phyloP scores from a whole-genome alignment of 1,140 invertebrate genomes.

The Caerostris extrusa region DNA sequence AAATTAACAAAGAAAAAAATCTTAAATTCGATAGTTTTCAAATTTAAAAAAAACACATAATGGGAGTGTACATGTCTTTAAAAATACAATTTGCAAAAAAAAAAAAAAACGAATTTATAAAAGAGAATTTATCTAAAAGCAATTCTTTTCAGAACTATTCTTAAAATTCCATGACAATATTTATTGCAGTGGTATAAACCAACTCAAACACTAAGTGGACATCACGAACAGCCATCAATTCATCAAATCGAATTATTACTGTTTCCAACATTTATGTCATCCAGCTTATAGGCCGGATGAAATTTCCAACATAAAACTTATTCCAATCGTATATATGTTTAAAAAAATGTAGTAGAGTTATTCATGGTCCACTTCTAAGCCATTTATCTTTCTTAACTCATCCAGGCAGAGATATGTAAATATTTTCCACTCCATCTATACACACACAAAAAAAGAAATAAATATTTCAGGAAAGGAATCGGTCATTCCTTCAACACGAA shows the following conservation, averaged over 20 bases:
- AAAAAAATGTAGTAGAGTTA: no score
- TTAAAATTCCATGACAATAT: neutral
- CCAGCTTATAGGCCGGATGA: neutral
- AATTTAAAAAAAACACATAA: no score
- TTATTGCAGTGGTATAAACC: neutral
- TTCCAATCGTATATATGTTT: neutral
- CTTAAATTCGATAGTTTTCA: no score
- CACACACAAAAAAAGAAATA: neutral
- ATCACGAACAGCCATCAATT: neutral
- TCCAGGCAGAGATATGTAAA: constrained; percentile 14
- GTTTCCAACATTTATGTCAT: neutral
- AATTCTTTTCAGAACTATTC: no score
- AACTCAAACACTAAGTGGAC: neutral
- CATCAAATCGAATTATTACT: neutral
- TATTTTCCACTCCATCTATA: constrained; percentile 35
- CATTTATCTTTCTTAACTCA: constrained; percentile 22
- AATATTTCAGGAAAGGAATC: constrained; percentile 29
- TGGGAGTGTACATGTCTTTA: no score
- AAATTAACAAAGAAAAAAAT: no score
- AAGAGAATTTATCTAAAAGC: no score
- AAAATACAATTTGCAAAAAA: no score
- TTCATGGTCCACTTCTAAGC: neutral
- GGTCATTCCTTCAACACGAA: constrained; percentile 9
- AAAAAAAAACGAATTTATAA: no score
- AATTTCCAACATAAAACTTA: neutral